phyloP scores from a whole-genome alignment of 2,888 invertebrate genomes.

The Melanostoma scalare region DNA sequence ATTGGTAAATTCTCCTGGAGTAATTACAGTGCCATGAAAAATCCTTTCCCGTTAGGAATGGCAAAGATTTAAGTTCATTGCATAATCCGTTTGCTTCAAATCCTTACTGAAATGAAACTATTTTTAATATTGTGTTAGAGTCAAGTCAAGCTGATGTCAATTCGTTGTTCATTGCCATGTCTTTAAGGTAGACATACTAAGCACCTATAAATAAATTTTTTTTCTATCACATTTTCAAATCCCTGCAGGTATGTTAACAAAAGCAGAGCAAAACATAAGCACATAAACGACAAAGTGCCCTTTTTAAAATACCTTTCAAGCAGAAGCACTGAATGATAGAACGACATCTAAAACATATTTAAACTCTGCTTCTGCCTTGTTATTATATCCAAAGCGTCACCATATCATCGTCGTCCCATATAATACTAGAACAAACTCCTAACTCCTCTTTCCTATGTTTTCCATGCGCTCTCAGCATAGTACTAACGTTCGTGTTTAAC shows the following conservation, averaged over 20 bases:
- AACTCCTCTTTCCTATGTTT: slow-evolving; percentile 49
- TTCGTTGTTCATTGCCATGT: neutral
- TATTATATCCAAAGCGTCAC: slow-evolving; percentile 52
- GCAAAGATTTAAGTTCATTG: too few relatives aligned
- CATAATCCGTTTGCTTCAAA: too few relatives aligned
- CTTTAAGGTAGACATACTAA: neutral
- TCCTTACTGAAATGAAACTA: too few relatives aligned
- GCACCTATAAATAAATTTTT: neutral
- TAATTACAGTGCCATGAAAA: too few relatives aligned
- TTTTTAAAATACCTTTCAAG: slow-evolving; percentile 27
- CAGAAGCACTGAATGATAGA: slow-evolving; percentile 42
- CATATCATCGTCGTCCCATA: slow-evolving; percentile 18
- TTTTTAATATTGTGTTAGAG: too few relatives aligned
- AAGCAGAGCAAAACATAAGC: slow-evolving; percentile 19
- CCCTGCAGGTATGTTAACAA: slow-evolving; percentile 26
- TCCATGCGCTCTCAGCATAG: slow-evolving; percentile 38
- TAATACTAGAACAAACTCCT: neutral
- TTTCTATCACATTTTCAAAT: slow-evolving; percentile 24
- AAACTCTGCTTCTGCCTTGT: slow-evolving; percentile 43
- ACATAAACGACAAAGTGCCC: slow-evolving; percentile 23
- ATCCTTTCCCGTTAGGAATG: too few relatives aligned
- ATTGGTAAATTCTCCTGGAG: too few relatives aligned
- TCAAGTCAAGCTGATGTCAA: too few relatives aligned
- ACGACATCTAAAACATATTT: slow-evolving; percentile 62
- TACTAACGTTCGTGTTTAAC: slow-evolving; percentile 65